phyloP scores from a whole-genome alignment of 2,113 vertebrate genomes.

The Setophaga kirtlandii region DNA sequence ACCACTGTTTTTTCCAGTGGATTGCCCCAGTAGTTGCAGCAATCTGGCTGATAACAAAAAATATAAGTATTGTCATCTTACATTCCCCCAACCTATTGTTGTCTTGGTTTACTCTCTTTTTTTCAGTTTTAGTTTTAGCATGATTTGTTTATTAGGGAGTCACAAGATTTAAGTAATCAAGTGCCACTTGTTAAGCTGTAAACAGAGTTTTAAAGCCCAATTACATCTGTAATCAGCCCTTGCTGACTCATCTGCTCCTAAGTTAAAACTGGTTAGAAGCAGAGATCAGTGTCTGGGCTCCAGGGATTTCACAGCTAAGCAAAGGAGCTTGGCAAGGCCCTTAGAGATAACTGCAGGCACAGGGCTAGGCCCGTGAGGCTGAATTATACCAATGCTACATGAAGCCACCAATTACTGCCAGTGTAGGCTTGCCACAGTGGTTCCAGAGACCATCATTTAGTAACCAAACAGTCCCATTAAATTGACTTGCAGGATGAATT shows the following conservation, averaged over 20 bases:
- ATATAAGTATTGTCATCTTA: not conserved
- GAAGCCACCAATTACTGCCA: not conserved
- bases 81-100: not conserved
- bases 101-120: not conserved
- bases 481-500: not conserved
- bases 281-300: not conserved
- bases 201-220: not conserved
- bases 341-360: not conserved
- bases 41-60: not conserved
- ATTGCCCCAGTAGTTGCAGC: not conserved
- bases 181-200: not conserved
- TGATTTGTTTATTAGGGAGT: not conserved
- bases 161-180: not conserved
- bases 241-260: not conserved
- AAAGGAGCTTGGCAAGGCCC: not conserved
- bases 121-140: not conserved
- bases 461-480: not conserved
- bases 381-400: fast-evolving
- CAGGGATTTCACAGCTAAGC: not conserved
- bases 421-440: not conserved
- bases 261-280: no score
- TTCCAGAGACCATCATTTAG: not conserved
- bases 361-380: not conserved
- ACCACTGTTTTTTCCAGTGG: not conserved
- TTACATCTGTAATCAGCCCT: not conserved